Evolutionary conservation across 2,113 vertebrate species (phyloP).

Genomic region (Anthoscopus minutus): DNA sequence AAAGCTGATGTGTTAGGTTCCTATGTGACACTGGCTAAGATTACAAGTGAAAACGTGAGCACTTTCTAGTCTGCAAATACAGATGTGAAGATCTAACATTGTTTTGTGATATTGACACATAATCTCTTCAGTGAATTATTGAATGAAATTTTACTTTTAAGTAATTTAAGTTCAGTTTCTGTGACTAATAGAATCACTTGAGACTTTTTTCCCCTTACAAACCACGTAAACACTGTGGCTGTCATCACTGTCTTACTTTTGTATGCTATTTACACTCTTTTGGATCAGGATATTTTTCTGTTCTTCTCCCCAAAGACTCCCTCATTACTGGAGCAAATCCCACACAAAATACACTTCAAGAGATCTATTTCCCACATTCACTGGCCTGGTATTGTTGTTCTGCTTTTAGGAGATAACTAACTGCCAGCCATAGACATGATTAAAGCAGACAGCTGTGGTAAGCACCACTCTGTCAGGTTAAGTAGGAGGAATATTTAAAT

Average conservation of each 20-base stretch:
- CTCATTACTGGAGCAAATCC: not conserved
- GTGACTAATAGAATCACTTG: not conserved
- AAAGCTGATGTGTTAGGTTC: not conserved
- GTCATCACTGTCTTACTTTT: not conserved
- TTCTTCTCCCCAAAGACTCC: not conserved
- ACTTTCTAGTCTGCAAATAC: not conserved
- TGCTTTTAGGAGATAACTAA: not conserved
- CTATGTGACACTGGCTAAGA: not conserved
- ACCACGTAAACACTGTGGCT: not conserved
- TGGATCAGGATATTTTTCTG: not conserved
- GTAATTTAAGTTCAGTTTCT: not conserved
- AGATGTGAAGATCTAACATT: not conserved
- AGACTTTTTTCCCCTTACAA: not conserved
- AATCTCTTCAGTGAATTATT: not conserved
- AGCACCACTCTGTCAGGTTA: not conserved
- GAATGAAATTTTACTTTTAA: not conserved
- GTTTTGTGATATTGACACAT: not conserved
- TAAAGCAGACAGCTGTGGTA: not conserved
- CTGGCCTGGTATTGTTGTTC: not conserved
- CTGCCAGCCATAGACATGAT: not conserved
- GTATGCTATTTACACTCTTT: not conserved
- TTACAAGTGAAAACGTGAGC: not conserved
- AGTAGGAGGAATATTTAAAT: not conserved
- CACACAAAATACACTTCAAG: not conserved
- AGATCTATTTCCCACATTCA: not conserved